Evolutionary conservation across 1,140 invertebrate species (phyloP).

Genomic region (Plectrocnemia conspersa): DNA sequence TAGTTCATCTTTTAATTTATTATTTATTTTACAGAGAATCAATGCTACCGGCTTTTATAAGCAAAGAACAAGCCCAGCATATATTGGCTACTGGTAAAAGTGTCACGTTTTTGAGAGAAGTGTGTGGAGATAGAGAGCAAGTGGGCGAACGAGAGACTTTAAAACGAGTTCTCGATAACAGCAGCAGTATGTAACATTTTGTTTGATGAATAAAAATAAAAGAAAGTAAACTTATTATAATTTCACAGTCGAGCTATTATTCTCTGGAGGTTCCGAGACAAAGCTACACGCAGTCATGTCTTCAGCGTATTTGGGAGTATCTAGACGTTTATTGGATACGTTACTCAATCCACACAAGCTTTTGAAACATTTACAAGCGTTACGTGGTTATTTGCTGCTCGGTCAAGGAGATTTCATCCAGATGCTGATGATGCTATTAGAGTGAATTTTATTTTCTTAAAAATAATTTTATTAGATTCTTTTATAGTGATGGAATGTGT

Average conservation of each 20-base stretch:
- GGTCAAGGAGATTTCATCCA: constrained; percentile 95
- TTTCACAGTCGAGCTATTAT: constrained; percentile 31
- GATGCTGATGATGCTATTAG: constrained; percentile 84
- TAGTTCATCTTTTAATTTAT: constrained; percentile 5
- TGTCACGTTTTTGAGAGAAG: constrained; percentile 88
- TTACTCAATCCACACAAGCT: constrained; percentile 84
- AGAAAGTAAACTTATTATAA: constrained; percentile 3
- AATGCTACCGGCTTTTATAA: constrained; percentile 79
- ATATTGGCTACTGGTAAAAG: constrained; percentile 91
- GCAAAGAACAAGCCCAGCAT: constrained; percentile 66
- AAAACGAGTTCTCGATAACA: constrained; percentile 53
- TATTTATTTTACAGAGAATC: constrained; percentile 50
- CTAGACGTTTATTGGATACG: constrained; percentile 78
- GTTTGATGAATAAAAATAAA: not conserved
- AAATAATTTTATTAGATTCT: constrained; percentile 1
- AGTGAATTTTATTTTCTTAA: constrained; percentile 57
- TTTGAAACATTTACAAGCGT: constrained; percentile 84
- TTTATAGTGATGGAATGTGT: not conserved
- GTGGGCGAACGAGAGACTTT: constrained; percentile 64
- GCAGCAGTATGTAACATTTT: constrained; percentile 40
- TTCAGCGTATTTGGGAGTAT: constrained; percentile 80
- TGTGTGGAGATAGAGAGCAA: constrained; percentile 76
- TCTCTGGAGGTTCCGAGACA: constrained; percentile 52
- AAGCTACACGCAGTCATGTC: constrained; percentile 76
- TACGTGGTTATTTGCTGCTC: constrained; percentile 84